Conservation (phyloP, 2,888 invertebrate genomes). For the Aleiodes alternator region DNA sequence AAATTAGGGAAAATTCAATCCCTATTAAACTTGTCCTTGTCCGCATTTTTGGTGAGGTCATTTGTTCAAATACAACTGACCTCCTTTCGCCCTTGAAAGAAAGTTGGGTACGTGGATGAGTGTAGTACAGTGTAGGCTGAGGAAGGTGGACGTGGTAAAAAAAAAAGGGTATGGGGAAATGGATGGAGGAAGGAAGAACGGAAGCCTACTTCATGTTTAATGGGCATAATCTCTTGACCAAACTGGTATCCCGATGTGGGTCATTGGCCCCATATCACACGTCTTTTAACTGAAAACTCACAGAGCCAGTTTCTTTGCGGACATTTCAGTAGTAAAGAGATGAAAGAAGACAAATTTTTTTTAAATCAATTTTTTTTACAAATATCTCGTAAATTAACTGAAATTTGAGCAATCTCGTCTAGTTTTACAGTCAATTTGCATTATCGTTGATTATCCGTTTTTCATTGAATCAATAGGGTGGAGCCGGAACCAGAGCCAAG, state of each 20-base stretch:
- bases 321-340: conserved; percentile 24
- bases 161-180: background rate
- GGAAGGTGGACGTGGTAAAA: conserved; percentile 20
- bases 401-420: no score
- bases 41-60: conserved; percentile 57
- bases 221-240: conserved; percentile 55
- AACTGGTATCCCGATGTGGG: conserved; percentile 71
- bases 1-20: background rate
- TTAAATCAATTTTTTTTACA: background rate
- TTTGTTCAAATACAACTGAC: conserved; percentile 38
- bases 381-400: no score
- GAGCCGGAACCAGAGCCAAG: conserved; percentile 33
- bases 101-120: conserved; percentile 38
- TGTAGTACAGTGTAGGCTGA: conserved; percentile 7
- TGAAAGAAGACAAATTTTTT: no score
- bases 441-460: background rate
- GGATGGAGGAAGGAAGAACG: conserved; percentile 34
- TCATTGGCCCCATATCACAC: conserved; percentile 56
- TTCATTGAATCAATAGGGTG: conserved; percentile 5
- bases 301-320: conserved; percentile 52
- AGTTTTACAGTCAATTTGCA: background rate
- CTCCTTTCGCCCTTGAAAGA: conserved; percentile 46
- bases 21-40: conserved; percentile 54
- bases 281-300: conserved; percentile 42
- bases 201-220: conserved; percentile 48